phyloP scores from a whole-genome alignment of 1,140 invertebrate species.

The Penaeus vannamei region DNA sequence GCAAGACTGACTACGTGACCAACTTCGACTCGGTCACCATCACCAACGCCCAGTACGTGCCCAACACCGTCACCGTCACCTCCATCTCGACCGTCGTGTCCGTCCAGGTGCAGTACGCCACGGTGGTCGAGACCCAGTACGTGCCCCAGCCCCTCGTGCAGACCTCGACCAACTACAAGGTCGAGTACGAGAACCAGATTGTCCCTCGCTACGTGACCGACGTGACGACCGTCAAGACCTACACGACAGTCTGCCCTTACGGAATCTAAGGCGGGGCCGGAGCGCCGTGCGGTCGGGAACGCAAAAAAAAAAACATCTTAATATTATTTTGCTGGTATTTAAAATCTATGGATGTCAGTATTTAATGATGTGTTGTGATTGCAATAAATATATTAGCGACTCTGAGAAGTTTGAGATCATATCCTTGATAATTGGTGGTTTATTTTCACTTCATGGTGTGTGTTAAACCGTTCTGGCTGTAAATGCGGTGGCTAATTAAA shows the following conservation, averaged over 20 bases:
- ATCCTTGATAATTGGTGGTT: too few species aligned
- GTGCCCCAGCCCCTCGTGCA: conserved; percentile 39
- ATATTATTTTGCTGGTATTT: too few species aligned
- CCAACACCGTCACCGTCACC: conserved; percentile 50
- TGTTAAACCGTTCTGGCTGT: too few species aligned
- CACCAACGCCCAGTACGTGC: conserved; percentile 36
- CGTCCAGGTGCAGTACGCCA: conserved; percentile 42
- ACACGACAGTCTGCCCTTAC: conserved; percentile 39
- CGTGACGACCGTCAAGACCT: conserved; percentile 16
- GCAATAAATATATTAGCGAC: too few species aligned
- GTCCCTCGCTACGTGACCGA: conserved; percentile 38
- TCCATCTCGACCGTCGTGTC: conserved; percentile 36
- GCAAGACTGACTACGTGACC: conserved; percentile 39
- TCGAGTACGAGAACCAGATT: conserved; percentile 27
- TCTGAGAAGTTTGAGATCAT: too few species aligned
- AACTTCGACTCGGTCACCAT: conserved; percentile 31
- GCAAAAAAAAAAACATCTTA: too few species aligned
- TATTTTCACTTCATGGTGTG: too few species aligned
- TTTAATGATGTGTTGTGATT: too few species aligned
- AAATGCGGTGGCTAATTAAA: too few species aligned
- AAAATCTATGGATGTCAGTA: too few species aligned
- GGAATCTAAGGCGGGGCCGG: too few species aligned
- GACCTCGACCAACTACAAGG: conserved; percentile 31
- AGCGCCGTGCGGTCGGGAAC: too few species aligned
- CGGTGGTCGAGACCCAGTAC: conserved; percentile 42